These are phyloP conservation scores for Forpus xanthops DNA, from an alignment of 2,797 vertebrate genomes.

Conservation along the genomic window DNA sequence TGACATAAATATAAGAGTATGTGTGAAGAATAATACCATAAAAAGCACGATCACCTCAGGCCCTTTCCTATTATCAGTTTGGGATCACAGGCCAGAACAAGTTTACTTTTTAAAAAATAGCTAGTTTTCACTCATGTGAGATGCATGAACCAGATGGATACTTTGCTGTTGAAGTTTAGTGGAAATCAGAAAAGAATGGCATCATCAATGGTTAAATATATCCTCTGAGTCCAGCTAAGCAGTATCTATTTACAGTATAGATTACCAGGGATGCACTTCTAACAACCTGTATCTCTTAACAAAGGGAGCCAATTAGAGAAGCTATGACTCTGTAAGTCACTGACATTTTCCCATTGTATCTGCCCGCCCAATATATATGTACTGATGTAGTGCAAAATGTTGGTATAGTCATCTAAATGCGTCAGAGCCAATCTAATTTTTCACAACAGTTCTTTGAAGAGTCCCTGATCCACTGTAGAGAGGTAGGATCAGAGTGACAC, in stretches of 20 bases:
- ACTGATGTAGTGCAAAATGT: background rate
- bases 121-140: background rate
- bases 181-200: background rate
- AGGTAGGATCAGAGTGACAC: constrained; percentile 59
- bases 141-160: background rate
- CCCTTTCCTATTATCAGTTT: background rate
- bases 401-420: background rate
- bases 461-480: background rate
- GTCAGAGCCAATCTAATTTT: background rate
- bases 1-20: background rate
- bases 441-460: background rate
- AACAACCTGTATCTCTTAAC: background rate
- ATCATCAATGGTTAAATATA: background rate
- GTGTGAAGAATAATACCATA: background rate
- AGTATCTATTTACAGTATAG: background rate
- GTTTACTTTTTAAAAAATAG: background rate
- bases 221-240: background rate
- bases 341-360: background rate
- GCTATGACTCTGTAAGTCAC: background rate
- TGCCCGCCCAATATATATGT: background rate
- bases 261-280: background rate
- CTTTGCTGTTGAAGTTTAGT: background rate
- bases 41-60: background rate
- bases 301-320: background rate
- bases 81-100: background rate